Percentiles rank a stretch among this genome's conserved stretches.
Conservation (phyloP, 2,113 vertebrate species). For the Rhinichthys klamathensis region DNA sequence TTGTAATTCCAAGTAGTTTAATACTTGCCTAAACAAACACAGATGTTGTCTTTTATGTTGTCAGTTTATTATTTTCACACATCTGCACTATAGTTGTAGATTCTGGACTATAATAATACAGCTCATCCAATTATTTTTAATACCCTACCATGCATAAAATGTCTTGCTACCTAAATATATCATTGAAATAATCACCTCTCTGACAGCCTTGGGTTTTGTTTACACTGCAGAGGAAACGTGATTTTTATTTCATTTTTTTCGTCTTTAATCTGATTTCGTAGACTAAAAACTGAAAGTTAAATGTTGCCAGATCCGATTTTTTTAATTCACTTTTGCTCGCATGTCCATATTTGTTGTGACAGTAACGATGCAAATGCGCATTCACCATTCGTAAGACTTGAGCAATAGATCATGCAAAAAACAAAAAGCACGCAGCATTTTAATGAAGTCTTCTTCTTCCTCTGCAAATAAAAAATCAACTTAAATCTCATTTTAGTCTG, state of each 20-base stretch:
- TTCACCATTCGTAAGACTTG: background rate
- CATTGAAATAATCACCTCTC: no score
- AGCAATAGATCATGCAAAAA: background rate
- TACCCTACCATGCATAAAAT: no score
- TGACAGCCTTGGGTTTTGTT: background rate
- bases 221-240: background rate
- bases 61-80: background rate
- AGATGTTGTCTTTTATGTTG: constrained; percentile 6
- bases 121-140: background rate
- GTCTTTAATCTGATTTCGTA: no score
- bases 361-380: no score
- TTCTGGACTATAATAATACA: background rate
- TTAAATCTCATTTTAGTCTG: background rate
- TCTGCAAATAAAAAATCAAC: background rate
- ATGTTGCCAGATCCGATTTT: background rate
- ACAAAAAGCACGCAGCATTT: background rate
- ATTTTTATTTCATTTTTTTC: no score
- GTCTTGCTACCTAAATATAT: no score
- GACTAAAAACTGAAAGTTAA: background rate
- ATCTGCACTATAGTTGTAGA: background rate
- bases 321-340: background rate
- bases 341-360: no score
- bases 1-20: background rate
- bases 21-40: background rate
- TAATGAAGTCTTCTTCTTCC: background rate